Percentiles rank a stretch among this genome's conserved stretches.
Conservation (phyloP, 2,888 invertebrate species). For the Dascillus cervinus region DNA sequence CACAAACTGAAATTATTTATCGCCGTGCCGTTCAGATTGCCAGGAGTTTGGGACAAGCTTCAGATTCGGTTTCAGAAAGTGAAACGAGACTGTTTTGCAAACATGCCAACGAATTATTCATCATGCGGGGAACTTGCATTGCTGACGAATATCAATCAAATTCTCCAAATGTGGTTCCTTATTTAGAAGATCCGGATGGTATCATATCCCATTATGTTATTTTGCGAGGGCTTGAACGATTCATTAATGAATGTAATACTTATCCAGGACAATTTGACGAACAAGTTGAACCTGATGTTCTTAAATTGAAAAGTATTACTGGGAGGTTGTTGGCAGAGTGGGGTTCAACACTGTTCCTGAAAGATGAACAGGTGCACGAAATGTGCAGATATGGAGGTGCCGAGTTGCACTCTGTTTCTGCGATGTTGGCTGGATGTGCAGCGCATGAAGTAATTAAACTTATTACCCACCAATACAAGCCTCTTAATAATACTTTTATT, state of each 20-base stretch:
- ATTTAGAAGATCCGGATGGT: slow-evolving; percentile 72
- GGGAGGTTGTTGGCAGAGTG: slow-evolving; percentile 75
- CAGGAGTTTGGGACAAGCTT: slow-evolving; percentile 67
- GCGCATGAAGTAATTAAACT: slow-evolving; percentile 96
- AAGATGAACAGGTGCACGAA: slow-evolving; percentile 92
- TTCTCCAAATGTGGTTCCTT: slow-evolving; percentile 32
- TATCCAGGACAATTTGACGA: slow-evolving; percentile 83
- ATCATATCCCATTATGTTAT: slow-evolving; percentile 86
- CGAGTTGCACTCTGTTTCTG: slow-evolving; percentile 90
- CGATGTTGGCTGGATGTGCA: slow-evolving; percentile 78
- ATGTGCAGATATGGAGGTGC: slow-evolving; percentile 92
- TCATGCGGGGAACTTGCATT: slow-evolving; percentile 73
- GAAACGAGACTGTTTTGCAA: slow-evolving; percentile 81
- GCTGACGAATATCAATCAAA: slow-evolving; percentile 67
- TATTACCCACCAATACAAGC: slow-evolving; percentile 92
- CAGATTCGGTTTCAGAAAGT: slow-evolving; percentile 65
- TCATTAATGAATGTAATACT: slow-evolving; percentile 78
- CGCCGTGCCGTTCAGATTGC: slow-evolving; percentile 74
- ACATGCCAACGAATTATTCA: slow-evolving; percentile 72
- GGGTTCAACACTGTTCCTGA: slow-evolving; percentile 60
- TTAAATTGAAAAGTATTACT: slow-evolving; percentile 66
- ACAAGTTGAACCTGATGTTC: slow-evolving; percentile 84
- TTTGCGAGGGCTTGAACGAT: slow-evolving; percentile 84
- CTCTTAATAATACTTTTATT: slow-evolving; percentile 90
- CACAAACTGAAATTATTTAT: slow-evolving; percentile 75